phyloP scores from a whole-genome alignment of 2,797 vertebrate species.

The Chelon auratus region DNA sequence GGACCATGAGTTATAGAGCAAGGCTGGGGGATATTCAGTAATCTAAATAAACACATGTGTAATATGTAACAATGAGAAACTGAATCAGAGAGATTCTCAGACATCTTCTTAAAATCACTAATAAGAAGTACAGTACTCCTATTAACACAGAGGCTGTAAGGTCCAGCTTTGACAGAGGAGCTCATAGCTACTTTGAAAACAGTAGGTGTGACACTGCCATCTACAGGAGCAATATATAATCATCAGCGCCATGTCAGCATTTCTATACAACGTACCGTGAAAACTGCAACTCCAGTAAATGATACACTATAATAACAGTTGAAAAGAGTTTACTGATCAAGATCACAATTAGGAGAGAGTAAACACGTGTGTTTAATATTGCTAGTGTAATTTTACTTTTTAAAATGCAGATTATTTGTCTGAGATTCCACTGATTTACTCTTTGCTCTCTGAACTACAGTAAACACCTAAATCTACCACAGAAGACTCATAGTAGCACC shows the following conservation, averaged over 20 bases:
- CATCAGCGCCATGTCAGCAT: not conserved
- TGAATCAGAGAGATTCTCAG: conserved; percentile 3
- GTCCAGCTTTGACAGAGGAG: conserved; percentile 8
- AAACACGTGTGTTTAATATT: no score
- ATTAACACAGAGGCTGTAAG: not conserved
- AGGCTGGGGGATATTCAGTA: conserved; percentile 35
- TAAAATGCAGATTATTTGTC: no score
- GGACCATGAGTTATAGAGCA: conserved; percentile 24
- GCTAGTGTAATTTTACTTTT: no score
- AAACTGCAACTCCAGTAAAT: rapidly evolving
- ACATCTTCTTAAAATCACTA: conserved; percentile 10
- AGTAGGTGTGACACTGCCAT: conserved; percentile 74
- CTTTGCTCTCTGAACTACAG: no score
- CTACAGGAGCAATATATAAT: conserved; percentile 55
- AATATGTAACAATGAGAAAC: conserved; percentile 23
- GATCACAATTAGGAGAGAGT: no score
- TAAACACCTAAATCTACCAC: no score
- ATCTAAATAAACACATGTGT: conserved; percentile 47
- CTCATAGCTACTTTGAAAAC: conserved; percentile 17
- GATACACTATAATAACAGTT: not conserved
- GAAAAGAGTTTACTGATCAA: not conserved
- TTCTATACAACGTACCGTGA: not conserved
- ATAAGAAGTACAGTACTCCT: not conserved
- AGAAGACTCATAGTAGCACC: not conserved
- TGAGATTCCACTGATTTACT: no score